Percentiles rank a stretch among this genome's conserved stretches.
Evolutionary conservation across 2,797 vertebrate genomes (phyloP).

Genomic region (Enteromius argenteus): DNA sequence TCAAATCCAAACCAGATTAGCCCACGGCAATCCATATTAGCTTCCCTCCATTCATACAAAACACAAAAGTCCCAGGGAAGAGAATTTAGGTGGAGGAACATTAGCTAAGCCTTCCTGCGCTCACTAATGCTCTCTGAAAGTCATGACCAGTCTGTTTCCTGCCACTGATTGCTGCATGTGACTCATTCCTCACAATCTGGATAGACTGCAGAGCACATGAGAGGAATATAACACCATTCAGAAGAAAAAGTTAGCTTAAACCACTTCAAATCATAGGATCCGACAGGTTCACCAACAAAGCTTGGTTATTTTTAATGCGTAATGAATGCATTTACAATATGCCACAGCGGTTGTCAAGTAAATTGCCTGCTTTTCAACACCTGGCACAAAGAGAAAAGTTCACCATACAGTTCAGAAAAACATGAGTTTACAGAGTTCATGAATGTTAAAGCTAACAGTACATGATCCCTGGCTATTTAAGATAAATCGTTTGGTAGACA

Average conservation of each 20-base stretch:
- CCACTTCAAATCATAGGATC: constrained; percentile 22
- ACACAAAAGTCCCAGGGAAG: constrained; percentile 3
- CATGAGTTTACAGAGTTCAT: background rate
- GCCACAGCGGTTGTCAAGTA: background rate
- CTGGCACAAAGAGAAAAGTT: constrained; percentile 13
- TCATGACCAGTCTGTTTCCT: constrained; percentile 36
- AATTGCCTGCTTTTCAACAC: constrained; percentile 12
- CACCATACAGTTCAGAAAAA: constrained; percentile 10
- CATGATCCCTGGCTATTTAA: background rate
- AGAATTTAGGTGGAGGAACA: constrained; percentile 15
- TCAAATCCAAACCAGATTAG: constrained; percentile 2
- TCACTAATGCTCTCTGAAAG: constrained; percentile 46
- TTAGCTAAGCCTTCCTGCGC: constrained; percentile 8
- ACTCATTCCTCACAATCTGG: constrained; percentile 28
- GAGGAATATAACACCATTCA: constrained; percentile 6
- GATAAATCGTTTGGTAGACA: constrained; percentile 3
- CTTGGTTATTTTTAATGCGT: constrained; percentile 28
- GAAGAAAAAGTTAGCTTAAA: constrained; percentile 24
- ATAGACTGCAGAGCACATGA: background rate
- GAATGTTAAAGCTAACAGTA: background rate
- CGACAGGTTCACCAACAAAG: background rate
- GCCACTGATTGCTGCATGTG: background rate
- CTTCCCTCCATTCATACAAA: constrained; percentile 10
- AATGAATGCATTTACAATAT: constrained; percentile 20
- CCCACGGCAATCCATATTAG: constrained; percentile 11